Base-by-base conservation (phyloP, 64 coral and sea anemone species). In the Montipora capricornis region DNA sequence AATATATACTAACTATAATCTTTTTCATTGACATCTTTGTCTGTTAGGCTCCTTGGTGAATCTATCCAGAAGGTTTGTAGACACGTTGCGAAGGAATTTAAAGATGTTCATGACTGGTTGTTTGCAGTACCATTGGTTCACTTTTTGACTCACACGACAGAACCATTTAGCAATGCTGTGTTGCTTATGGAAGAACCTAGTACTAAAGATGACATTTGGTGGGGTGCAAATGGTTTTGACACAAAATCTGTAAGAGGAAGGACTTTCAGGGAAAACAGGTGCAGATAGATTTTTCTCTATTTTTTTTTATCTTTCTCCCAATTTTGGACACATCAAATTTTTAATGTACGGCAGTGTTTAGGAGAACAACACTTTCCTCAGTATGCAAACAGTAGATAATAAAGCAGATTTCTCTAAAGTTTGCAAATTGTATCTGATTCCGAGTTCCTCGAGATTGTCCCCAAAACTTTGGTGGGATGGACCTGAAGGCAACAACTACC, bases 151-250 rank as follows among this genome's bases (percentile, higher is more conserved):
- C 80, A 86, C 44, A 70, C 19, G n/a, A 78, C 81, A 14, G 16
- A 46, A 44, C 90, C 90, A 17, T 92, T 92, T 47, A 19, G 16
- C 45, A 29, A 77, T 46, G 68, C 80, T 9, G 73, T 86, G 9
- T 49, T 92, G 48, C 79, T 92, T 17, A 92, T 85, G 81, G 90
- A 78, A 45, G 73, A 92, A 77, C 90, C 90, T 3, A 92, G 45
- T 60, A 16, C 59, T 74, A 61, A 76, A 4, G 90, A 86, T 68
- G 81, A 83, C 11, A 67, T 61, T 9, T 92, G 90, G 90, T 92
- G 90, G 90, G 90, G 90, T 47, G 90, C 90, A 45, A 46, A 49
- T 74, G 80, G 90, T 74, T 86, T 92, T 80, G 81, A 85, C 3
- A 86, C 90, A 77, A 92, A 92, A 84, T 19, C 90, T 26, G 90